These are phyloP conservation scores for Nansenia antarctica DNA, from an alignment of 2,113 vertebrate species.

Conservation along the genomic window DNA sequence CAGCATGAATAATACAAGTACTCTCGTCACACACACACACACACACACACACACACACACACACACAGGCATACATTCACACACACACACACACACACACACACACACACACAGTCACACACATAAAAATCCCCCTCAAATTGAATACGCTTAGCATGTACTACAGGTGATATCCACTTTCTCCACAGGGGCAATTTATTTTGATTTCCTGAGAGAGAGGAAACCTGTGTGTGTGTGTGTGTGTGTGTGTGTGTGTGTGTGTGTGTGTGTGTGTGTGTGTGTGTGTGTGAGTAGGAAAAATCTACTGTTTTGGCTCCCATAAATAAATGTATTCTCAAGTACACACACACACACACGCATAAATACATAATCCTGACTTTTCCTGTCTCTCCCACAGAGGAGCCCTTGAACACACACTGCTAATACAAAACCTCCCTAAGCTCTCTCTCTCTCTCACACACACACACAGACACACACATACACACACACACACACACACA, in stretches of 20 bases:
- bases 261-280: background rate
- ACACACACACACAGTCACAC: background rate
- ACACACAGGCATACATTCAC: background rate
- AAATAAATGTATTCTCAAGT: too few relatives aligned
- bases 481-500: constrained; percentile 6
- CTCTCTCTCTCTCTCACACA: background rate
- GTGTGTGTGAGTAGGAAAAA: background rate
- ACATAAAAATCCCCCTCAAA: background rate
- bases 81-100: background rate
- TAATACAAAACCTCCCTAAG: constrained; percentile 1
- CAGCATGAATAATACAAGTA: background rate
- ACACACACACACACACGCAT: background rate
- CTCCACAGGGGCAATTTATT: constrained; percentile 23
- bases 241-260: background rate
- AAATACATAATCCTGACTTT: background rate
- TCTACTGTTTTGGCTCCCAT: too few relatives aligned
- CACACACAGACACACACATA: background rate
- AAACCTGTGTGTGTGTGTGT: background rate
- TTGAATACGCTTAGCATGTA: constrained; percentile 3
- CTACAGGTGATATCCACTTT: constrained; percentile 14
- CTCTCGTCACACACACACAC: background rate
- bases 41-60: background rate
- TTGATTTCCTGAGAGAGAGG: constrained; percentile 29
- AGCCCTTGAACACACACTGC: background rate
- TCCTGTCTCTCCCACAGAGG: background rate